phyloP scores from a whole-genome alignment of 2,113 vertebrate genomes.

The Limnothrissa miodon region DNA sequence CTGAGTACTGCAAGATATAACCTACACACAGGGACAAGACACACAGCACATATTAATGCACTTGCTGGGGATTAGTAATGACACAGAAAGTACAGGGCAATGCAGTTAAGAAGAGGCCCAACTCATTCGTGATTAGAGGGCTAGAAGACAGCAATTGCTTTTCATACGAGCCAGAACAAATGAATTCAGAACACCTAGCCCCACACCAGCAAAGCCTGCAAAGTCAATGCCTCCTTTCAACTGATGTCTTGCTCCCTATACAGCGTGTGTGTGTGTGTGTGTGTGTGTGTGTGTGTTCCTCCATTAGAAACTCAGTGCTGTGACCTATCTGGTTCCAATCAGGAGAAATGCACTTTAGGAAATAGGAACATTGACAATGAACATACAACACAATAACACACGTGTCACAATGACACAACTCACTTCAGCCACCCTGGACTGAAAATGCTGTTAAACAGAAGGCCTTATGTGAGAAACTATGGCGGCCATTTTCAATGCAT shows the following conservation, averaged over 20 bases:
- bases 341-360: not conserved
- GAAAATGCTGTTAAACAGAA: not conserved
- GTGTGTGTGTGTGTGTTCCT: not conserved
- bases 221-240: too few species aligned
- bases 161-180: too few species aligned
- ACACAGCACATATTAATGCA: not conserved
- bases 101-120: too few species aligned
- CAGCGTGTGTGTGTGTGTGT: too few species aligned
- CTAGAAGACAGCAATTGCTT: too few species aligned
- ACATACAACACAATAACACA: not conserved
- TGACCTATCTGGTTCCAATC: not conserved
- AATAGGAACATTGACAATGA: not conserved
- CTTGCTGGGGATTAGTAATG: too few species aligned
- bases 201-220: too few species aligned
- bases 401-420: not conserved
- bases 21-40: constrained; percentile 65
- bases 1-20: constrained; percentile 95
- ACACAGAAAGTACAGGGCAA: too few species aligned
- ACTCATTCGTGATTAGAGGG: too few species aligned
- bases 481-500: not conserved
- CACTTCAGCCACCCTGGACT: not conserved
- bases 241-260: too few species aligned
- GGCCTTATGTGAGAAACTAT: not conserved
- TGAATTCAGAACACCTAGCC: too few species aligned
- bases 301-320: not conserved